Conservation (phyloP, 2,113 vertebrate genomes). For the Panurus biarmicus region DNA sequence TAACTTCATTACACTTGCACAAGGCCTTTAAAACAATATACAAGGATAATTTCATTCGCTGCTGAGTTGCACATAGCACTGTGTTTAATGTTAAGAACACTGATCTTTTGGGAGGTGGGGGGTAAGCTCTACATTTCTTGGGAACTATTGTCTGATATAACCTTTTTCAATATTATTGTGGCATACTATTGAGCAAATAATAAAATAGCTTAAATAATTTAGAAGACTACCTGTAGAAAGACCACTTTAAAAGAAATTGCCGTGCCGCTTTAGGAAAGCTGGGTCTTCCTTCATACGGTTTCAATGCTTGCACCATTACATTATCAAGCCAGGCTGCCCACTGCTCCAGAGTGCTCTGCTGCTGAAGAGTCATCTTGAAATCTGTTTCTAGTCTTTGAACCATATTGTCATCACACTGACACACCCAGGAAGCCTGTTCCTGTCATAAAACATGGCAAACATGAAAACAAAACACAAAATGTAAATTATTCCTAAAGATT, state of each 20-base stretch:
- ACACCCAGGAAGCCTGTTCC: conserved; percentile 85
- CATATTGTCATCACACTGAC: conserved; percentile 83
- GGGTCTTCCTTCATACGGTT: conserved; percentile 80
- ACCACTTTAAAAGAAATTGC: conserved; percentile 81
- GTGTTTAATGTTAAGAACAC: background rate
- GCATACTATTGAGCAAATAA: background rate
- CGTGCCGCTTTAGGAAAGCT: conserved; percentile 82
- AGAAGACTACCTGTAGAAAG: conserved; percentile 77
- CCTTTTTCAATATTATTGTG: background rate
- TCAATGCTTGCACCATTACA: conserved; percentile 80
- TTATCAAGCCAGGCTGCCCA: conserved; percentile 83
- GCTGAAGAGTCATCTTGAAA: conserved; percentile 81
- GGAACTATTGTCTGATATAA: background rate
- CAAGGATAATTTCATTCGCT: background rate
- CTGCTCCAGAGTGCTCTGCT: conserved; percentile 84
- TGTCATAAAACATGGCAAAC: conserved; percentile 48
- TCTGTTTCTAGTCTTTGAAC: conserved; percentile 81
- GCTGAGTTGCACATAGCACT: background rate
- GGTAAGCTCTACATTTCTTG: background rate
- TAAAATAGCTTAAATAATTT: background rate
- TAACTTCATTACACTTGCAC: background rate
- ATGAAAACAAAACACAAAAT: background rate
- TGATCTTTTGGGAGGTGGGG: background rate
- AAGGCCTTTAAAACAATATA: background rate
- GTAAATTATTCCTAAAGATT: background rate